Conservation (phyloP, 2,113 vertebrate species). For the Phoenicopterus ruber region DNA sequence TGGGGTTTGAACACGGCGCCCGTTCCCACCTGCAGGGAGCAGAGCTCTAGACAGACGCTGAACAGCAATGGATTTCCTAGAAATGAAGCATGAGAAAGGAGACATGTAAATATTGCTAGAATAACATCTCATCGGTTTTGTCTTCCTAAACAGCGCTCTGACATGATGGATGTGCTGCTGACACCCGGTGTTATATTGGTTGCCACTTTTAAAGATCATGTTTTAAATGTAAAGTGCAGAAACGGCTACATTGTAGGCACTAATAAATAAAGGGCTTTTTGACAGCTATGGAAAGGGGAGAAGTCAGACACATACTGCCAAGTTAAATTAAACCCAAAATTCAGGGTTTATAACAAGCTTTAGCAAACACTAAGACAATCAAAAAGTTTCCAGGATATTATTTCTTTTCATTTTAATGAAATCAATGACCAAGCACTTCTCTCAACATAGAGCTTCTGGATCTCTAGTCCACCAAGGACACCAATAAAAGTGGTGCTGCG, state of each 20-base stretch:
- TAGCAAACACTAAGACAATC: background rate
- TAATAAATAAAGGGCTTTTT: slow-evolving; percentile 47
- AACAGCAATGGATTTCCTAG: background rate
- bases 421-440: background rate
- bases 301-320: background rate
- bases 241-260: background rate
- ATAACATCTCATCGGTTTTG: background rate
- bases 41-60: background rate
- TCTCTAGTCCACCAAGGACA: background rate
- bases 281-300: background rate
- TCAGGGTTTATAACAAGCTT: background rate
- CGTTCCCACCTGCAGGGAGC: background rate
- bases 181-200: slow-evolving; percentile 16
- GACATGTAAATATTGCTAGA: slow-evolving; percentile 19
- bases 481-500: background rate
- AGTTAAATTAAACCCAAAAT: slow-evolving; percentile 17
- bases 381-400: slow-evolving; percentile 17
- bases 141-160: background rate
- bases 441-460: background rate
- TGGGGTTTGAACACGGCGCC: background rate
- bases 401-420: background rate
- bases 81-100: background rate
- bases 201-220: slow-evolving; percentile 32
- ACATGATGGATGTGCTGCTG: slow-evolving; percentile 44
- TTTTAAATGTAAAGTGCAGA: slow-evolving; percentile 28